Evolutionary conservation across 2,113 vertebrate genomes (phyloP).

Genomic region (Epinephelus cyanopodus): DNA sequence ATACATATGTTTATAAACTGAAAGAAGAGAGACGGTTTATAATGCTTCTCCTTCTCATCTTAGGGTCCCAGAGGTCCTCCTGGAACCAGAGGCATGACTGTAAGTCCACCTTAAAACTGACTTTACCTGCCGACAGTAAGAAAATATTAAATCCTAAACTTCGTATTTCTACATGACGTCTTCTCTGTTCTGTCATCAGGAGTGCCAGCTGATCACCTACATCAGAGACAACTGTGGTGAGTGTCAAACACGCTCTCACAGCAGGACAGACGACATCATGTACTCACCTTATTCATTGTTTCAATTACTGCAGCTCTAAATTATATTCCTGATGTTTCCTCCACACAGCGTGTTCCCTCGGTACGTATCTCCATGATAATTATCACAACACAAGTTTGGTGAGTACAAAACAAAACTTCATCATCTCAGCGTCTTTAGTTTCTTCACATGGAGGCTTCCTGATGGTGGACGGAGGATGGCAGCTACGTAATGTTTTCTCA

Average conservation of each 20-base stretch:
- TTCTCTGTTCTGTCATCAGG: slow-evolving; percentile 73
- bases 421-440: not conserved
- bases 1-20: no score
- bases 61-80: slow-evolving; percentile 87
- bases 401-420: not conserved
- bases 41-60: not conserved
- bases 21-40: not conserved
- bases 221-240: slow-evolving; percentile 89
- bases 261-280: not conserved
- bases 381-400: not conserved
- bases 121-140: not conserved
- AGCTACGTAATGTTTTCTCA: no score
- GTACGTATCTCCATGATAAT: slow-evolving; percentile 67
- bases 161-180: not conserved
- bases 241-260: slow-evolving; percentile 38
- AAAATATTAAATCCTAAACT: rapidly evolving
- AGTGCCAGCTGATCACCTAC: slow-evolving; percentile 89
- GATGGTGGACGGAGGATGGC: no score
- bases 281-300: no score
- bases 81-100: slow-evolving; percentile 78
- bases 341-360: slow-evolving; percentile 78
- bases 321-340: not conserved
- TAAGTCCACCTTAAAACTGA: slow-evolving; percentile 73
- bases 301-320: not conserved
- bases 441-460: no score